A percentile compares a stretch with the other conserved stretches of the same genome.
Conservation (phyloP, 92 coral and sea anemone species). For the Metridium senile region DNA sequence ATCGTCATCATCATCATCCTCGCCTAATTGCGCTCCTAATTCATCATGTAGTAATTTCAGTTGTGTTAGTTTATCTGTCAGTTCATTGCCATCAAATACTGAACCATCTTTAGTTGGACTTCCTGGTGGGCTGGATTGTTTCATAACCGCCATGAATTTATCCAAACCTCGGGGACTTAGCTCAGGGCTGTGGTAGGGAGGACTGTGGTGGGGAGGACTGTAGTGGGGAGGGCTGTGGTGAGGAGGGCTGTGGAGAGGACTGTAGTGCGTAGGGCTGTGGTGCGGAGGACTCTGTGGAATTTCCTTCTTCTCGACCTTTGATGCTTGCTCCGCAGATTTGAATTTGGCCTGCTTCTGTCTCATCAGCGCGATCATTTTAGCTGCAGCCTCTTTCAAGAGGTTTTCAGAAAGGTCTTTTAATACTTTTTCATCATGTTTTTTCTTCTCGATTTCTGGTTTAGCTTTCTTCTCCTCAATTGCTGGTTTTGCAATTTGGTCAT, state of each 20-base stretch:
- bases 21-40: conserved; percentile 43
- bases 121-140: conserved; percentile 76
- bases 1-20: conserved; percentile 56
- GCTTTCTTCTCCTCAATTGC: conserved; percentile 3
- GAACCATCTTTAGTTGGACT: conserved; percentile 73
- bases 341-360: conserved; percentile 58
- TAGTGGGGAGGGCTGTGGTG: too few species aligned
- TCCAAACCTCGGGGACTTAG: conserved; percentile 35
- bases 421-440: conserved; percentile 37
- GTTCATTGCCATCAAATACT: conserved; percentile 64
- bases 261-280: conserved; percentile 26
- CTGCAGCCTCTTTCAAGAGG: conserved; percentile 80
- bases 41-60: conserved; percentile 70
- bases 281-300: conserved; percentile 22
- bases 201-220: too few species aligned
- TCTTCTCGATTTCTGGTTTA: background rate
- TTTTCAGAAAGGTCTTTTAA: conserved; percentile 69
- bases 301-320: conserved; percentile 9
- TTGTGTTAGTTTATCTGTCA: conserved; percentile 64
- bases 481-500: conserved; percentile 10
- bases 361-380: conserved; percentile 89
- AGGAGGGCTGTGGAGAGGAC: conserved; percentile 27
- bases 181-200: conserved; percentile 24
- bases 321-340: conserved; percentile 13
- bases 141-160: conserved; percentile 59